Evolutionary conservation across 2,888 invertebrate genomes (phyloP).

Genomic region (Anaspis maculata): DNA sequence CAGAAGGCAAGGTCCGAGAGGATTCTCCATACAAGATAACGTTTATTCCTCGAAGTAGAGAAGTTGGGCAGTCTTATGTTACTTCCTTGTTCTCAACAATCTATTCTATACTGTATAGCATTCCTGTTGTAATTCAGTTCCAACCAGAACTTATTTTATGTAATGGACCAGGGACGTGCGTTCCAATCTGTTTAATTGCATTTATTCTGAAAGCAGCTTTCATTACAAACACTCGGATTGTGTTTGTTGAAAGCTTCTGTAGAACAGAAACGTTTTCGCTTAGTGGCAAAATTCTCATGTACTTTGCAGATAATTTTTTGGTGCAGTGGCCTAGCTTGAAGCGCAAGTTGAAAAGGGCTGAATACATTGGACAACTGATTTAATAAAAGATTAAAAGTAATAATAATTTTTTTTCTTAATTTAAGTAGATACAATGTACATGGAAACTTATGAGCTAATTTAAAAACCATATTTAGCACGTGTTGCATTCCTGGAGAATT

Average conservation of each 20-base stretch:
- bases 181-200: constrained; percentile 78
- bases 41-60: constrained; percentile 73
- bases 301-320: constrained; percentile 74
- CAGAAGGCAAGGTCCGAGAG: constrained; percentile 37
- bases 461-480: constrained; percentile 95
- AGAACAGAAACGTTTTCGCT: constrained; percentile 84
- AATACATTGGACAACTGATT: constrained; percentile 69
- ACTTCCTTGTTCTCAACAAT: constrained; percentile 73
- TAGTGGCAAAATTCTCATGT: constrained; percentile 78
- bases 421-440: too few species aligned
- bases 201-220: constrained; percentile 64
- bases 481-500: constrained; percentile 77
- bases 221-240: constrained; percentile 60
- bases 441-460: too few species aligned
- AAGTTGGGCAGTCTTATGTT: constrained; percentile 79
- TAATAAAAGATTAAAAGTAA: constrained; percentile 64
- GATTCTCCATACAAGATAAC: constrained; percentile 43
- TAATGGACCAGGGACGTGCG: constrained; percentile 95
- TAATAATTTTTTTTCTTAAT: background rate
- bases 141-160: constrained; percentile 78
- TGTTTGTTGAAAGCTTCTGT: constrained; percentile 94
- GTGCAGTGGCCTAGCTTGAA: constrained; percentile 88
- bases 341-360: constrained; percentile 55
- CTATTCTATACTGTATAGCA: constrained; percentile 56
- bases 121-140: constrained; percentile 59